Conservation (phyloP, 1,140 invertebrate species). For the Reticulitermes speratus region DNA sequence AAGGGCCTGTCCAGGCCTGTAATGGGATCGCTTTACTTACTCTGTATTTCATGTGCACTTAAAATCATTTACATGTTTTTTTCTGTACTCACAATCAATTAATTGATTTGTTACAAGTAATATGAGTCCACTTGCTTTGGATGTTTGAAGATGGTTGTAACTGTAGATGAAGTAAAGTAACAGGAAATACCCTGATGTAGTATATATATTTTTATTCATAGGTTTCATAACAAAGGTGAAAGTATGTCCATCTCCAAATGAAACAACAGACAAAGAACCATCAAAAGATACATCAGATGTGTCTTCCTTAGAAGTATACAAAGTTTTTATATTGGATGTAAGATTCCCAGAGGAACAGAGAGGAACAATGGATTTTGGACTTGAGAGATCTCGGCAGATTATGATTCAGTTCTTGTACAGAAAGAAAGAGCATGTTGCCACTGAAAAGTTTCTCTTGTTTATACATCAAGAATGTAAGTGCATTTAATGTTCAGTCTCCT, state of each 20-base stretch:
- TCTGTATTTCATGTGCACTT: too few relatives aligned
- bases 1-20: too few relatives aligned
- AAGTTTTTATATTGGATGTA: not conserved
- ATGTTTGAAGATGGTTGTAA: too few relatives aligned
- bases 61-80: too few relatives aligned
- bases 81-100: too few relatives aligned
- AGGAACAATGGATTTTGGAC: constrained; percentile 40
- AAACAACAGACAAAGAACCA: not conserved
- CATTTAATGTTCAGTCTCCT: not conserved
- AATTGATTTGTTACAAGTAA: too few relatives aligned
- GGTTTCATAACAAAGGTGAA: constrained; percentile 47
- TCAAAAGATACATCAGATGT: not conserved
- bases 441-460: constrained; percentile 71
- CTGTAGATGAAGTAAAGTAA: too few relatives aligned
- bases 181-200: too few relatives aligned
- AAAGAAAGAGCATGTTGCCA: constrained; percentile 53
- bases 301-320: not conserved
- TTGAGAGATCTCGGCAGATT: constrained; percentile 60
- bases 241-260: constrained; percentile 38
- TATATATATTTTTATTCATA: constrained; percentile 14
- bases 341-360: not conserved
- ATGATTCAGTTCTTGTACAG: constrained; percentile 72
- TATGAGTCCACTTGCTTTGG: too few relatives aligned
- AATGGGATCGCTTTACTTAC: too few relatives aligned
- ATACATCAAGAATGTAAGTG: constrained; percentile 76